Evolutionary conservation across 2,888 invertebrate species (phyloP), one percentile per base, ranked within the genome.

Genomic region (Eremobia ochroleuca): DNA sequence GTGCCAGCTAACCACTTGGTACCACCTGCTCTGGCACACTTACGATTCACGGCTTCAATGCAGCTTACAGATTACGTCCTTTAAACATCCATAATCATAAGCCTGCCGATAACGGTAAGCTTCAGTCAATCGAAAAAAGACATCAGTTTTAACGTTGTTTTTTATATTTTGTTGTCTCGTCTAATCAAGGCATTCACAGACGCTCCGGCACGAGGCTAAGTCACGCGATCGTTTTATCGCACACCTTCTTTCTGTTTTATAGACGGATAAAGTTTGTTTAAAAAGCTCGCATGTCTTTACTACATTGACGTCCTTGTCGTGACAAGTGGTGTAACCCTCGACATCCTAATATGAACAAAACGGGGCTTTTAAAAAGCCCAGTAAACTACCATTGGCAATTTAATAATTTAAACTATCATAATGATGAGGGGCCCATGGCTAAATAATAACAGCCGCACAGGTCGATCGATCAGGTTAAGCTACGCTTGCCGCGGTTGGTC

Each of bases 211-310:
- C 92, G 92, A 92, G 91, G 91, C 89, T 79, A 85, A 94, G 96
- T 95, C 96, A 97, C 96, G 96, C 96, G 96, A 97, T 94, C 94
- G 94, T 95, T 95, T 95, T 95, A 96, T 95, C 95, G 95, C 94
- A 95, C 96, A 95, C 96, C 95, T 95, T 95, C 92, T 95, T 95
- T 95, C 93, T 92, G 94, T 95, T 96, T 96, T 96, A 95, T 95
- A 94, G 93, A 93, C 93, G 93, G 94, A 95, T 95, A 96, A 95
- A 95, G 93, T 95, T 95, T 94, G 94, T 95, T 96, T 96, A 95
- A 96, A 96, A 96, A 95, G 94, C 93, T 96, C 91, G 96, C 96
- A 96, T 96, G 96, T 94, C 94, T 94, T 91, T 91, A 92, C 92
- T 92, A 94, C 94, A 96, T 96, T 90, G 94, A 92, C 92, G 93